A percentile compares a stretch with the other conserved stretches of the same genome.
Conservation (phyloP, 2,113 vertebrate genomes). For the Lasiurus cinereus region DNA sequence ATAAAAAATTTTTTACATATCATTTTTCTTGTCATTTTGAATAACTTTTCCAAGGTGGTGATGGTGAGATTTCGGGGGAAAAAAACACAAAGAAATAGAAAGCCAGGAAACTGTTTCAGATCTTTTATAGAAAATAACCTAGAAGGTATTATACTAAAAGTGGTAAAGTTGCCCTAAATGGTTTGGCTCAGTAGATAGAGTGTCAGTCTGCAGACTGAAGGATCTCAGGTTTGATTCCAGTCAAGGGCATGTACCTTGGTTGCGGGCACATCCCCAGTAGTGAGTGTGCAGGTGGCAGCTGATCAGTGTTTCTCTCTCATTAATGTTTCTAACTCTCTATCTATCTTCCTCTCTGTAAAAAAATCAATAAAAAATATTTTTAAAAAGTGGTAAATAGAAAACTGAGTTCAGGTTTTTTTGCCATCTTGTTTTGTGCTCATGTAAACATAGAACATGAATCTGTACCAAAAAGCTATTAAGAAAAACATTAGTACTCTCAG, state of each 20-base stretch:
- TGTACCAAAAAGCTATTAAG: background rate
- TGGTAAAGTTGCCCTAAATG: background rate
- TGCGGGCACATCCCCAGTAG: too few relatives aligned
- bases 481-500: background rate
- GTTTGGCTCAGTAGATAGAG: too few relatives aligned
- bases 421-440: background rate
- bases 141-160: background rate
- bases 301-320: too few relatives aligned
- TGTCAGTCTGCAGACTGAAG: too few relatives aligned
- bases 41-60: background rate
- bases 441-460: constrained; percentile 26
- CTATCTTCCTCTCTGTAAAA: too few relatives aligned
- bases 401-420: constrained; percentile 21
- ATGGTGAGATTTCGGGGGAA: background rate
- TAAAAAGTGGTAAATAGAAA: background rate
- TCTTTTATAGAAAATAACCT: background rate
- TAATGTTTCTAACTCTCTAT: too few relatives aligned
- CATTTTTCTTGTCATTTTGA: constrained; percentile 29
- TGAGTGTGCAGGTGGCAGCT: too few relatives aligned
- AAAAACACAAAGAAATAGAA: background rate
- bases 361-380: too few relatives aligned
- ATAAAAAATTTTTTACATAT: background rate
- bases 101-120: background rate
- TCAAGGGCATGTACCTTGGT: too few relatives aligned
- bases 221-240: too few relatives aligned